Percentiles rank a stretch among this genome's conserved stretches.
Conservation (phyloP, 2,113 vertebrate species). For the Pedetes capensis region DNA sequence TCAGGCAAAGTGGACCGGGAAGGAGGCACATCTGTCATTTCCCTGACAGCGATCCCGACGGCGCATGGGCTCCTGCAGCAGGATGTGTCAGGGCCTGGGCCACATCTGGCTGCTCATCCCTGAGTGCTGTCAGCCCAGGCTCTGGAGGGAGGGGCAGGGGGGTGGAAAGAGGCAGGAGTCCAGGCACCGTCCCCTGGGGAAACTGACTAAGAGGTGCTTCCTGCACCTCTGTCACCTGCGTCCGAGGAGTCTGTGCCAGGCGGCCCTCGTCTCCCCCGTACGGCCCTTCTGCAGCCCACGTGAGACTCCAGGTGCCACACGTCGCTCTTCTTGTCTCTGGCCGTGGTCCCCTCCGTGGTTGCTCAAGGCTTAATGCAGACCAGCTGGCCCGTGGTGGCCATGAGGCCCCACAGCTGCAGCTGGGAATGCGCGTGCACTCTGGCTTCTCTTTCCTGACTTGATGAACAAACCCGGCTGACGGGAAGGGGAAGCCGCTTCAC, state of each 20-base stretch:
- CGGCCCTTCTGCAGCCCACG: background rate
- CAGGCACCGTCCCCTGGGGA: background rate
- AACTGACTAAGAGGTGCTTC: background rate
- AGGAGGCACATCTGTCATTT: slow-evolving; percentile 3
- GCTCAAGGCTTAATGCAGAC: background rate
- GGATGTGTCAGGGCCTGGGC: background rate
- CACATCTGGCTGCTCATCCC: background rate
- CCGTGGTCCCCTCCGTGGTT: accelerated
- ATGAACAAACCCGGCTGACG: background rate
- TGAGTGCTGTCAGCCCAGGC: background rate
- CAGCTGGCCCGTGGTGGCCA: background rate
- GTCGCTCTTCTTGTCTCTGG: background rate
- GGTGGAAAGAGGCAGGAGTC: background rate
- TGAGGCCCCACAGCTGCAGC: background rate
- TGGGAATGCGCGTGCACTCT: background rate
- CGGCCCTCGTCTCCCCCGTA: too few relatives aligned
- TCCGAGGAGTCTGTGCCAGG: background rate
- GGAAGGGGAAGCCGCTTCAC: background rate
- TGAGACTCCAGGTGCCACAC: background rate
- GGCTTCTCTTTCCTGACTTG: background rate
- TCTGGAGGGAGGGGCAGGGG: background rate
- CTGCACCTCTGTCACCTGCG: too few relatives aligned
- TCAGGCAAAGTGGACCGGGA: background rate
- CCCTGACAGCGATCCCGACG: background rate
- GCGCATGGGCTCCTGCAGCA: too few relatives aligned